Conservation (phyloP, 1,140 invertebrate genomes). For the Rhagoletis zephyria region DNA sequence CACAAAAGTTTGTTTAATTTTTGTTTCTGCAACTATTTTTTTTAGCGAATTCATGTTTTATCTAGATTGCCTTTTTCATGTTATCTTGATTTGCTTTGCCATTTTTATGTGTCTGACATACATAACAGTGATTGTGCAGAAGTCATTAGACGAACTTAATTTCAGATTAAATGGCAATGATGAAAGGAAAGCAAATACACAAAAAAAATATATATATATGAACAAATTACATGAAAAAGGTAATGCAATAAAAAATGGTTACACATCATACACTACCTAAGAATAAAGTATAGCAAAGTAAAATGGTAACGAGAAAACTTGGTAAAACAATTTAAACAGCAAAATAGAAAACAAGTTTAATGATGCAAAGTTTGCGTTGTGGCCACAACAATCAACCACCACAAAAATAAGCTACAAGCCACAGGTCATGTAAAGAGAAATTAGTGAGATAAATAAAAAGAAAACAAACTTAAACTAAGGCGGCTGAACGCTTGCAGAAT, state of each 20-base stretch:
- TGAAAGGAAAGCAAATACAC: neutral
- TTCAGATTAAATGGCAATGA: neutral
- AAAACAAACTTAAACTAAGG: neutral
- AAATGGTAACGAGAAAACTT: constrained; percentile 8
- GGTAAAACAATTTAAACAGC: neutral
- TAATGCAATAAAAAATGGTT: neutral
- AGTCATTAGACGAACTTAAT: constrained; percentile 35
- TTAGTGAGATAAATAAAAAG: neutral
- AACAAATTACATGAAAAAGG: neutral
- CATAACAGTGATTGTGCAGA: neutral
- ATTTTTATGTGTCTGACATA: neutral
- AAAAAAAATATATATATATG: neutral
- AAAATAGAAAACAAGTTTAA: neutral
- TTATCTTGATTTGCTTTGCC: constrained; percentile 7
- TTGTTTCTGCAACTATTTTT: neutral
- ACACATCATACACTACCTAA: too few species aligned
- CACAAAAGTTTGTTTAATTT: neutral
- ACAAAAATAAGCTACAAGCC: neutral
- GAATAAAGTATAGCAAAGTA: neutral
- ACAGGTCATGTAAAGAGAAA: neutral
- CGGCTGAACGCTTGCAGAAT: neutral
- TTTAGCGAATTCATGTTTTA: neutral
- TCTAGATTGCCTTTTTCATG: constrained; percentile 22
- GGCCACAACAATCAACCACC: neutral
- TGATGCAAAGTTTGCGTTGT: neutral